Evolutionary conservation across 2,797 vertebrate species (phyloP).

Genomic region (Phalanger gymnotis): DNA sequence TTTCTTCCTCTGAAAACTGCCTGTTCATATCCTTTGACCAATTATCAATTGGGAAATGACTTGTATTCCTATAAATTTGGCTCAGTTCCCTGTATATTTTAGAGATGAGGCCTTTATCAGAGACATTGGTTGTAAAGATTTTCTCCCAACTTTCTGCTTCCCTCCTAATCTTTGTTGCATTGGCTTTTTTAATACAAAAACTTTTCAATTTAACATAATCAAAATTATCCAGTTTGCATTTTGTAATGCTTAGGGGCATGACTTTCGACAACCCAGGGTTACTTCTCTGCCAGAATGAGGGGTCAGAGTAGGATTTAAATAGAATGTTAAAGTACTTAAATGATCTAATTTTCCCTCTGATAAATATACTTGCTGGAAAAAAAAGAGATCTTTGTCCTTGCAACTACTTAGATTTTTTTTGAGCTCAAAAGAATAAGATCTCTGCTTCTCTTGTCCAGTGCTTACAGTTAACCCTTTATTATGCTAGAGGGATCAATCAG

Average conservation of each 20-base stretch:
- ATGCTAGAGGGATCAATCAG: background rate
- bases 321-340: background rate
- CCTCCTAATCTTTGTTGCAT: too few species aligned
- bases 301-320: background rate
- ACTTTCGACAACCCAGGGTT: background rate
- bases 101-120: too few species aligned
- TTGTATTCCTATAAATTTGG: too few species aligned
- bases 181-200: too few species aligned
- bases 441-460: background rate
- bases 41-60: too few species aligned
- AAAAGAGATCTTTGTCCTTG: background rate
- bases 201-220: too few species aligned
- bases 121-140: too few species aligned
- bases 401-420: background rate
- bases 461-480: background rate
- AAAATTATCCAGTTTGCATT: too few species aligned
- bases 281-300: background rate
- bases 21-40: too few species aligned
- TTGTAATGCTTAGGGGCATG: background rate
- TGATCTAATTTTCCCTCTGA: background rate
- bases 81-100: too few species aligned
- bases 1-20: too few species aligned
- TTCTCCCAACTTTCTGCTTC: too few species aligned
- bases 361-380: background rate
- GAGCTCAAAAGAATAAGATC: background rate